Percentiles rank a stretch among this genome's conserved stretches.
Evolutionary conservation across 1,140 invertebrate genomes (phyloP).

Genomic region (Pinna nobilis): DNA sequence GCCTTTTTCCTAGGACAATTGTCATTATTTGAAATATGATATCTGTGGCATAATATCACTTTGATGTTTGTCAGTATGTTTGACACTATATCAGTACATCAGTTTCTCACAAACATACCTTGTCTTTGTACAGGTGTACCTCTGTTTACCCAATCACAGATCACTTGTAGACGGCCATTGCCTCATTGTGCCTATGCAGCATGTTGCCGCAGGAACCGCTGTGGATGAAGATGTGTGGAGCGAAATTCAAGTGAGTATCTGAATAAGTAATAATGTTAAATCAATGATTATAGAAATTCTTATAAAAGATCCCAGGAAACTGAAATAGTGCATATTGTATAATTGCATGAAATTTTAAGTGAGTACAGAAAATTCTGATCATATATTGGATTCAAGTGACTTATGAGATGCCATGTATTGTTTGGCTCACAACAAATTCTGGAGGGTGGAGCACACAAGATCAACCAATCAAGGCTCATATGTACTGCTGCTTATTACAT

Average conservation of each 20-base stretch:
- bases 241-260: constrained; percentile 83
- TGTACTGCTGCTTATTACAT: too few species aligned
- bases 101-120: neutral
- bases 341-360: too few species aligned
- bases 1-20: too few species aligned
- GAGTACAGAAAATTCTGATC: too few species aligned
- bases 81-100: neutral
- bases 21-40: neutral
- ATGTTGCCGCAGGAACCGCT: constrained; percentile 84
- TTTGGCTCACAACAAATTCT: too few species aligned
- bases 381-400: too few species aligned
- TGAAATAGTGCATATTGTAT: neutral
- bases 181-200: constrained; percentile 89
- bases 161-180: constrained; percentile 93
- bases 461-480: too few species aligned
- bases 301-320: neutral
- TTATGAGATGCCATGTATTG: too few species aligned
- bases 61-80: neutral
- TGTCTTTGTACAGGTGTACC: constrained; percentile 78
- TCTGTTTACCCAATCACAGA: constrained; percentile 85
- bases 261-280: neutral
- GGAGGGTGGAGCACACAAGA: too few species aligned
- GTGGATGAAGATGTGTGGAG: constrained; percentile 95
- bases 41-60: neutral
- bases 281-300: neutral